These are phyloP conservation scores for Manacus vitellinus DNA, from an alignment of 2,113 vertebrate genomes.

Conservation along the genomic window DNA sequence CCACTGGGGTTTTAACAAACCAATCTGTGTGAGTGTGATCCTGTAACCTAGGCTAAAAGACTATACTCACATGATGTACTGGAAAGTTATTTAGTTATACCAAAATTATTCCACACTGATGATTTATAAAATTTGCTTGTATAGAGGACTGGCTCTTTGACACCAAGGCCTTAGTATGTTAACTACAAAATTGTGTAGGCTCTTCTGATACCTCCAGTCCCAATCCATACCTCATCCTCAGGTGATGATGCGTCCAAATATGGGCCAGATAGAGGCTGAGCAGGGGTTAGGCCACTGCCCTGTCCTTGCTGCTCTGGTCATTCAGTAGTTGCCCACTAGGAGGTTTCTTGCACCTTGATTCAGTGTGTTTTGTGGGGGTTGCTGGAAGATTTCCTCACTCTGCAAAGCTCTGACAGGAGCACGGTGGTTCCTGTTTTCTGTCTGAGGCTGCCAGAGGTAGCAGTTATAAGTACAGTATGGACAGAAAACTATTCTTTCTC, in stretches of 20 bases:
- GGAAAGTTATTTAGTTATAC: background rate
- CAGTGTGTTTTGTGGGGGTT: background rate
- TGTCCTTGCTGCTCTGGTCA: background rate
- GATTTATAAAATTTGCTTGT: background rate
- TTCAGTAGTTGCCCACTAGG: background rate
- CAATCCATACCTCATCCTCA: background rate
- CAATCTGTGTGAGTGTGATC: background rate
- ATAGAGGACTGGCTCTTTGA: background rate
- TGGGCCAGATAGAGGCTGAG: background rate
- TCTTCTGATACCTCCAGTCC: background rate
- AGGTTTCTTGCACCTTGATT: conserved; percentile 18
- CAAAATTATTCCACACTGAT: background rate
- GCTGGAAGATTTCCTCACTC: background rate
- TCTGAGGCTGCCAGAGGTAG: conserved; percentile 58
- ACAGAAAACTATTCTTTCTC: conserved; percentile 38
- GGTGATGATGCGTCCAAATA: fast-evolving
- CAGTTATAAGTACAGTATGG: conserved; percentile 48
- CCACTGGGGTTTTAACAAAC: background rate
- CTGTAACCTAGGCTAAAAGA: background rate
- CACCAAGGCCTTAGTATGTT: fast-evolving
- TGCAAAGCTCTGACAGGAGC: background rate
- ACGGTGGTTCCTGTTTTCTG: background rate
- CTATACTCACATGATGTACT: background rate
- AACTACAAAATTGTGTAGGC: background rate
- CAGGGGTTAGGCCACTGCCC: background rate